Evolutionary conservation across 1,140 invertebrate species (phyloP).

Genomic region (Drosophila sechellia): DNA sequence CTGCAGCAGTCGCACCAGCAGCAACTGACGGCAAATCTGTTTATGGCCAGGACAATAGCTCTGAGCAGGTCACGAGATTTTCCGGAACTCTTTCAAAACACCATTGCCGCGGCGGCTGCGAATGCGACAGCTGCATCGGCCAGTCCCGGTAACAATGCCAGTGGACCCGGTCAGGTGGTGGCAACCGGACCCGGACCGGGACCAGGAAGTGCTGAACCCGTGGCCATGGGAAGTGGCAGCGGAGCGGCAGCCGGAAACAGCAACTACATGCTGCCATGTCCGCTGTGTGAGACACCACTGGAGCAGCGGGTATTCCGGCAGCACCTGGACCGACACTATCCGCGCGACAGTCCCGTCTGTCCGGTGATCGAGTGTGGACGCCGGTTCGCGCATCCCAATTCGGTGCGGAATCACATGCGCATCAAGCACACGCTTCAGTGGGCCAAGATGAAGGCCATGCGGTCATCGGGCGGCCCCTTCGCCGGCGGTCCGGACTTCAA

Average conservation of each 20-base stretch:
- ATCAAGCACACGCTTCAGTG: conserved; percentile 91
- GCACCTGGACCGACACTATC: conserved; percentile 92
- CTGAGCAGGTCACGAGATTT: conserved; percentile 73
- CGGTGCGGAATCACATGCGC: conserved; percentile 93
- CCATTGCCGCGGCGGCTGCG: conserved; percentile 70
- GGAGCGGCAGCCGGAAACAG: conserved; percentile 55
- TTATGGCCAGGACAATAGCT: conserved; percentile 79
- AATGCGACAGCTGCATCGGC: conserved; percentile 81
- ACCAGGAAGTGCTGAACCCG: conserved; percentile 23
- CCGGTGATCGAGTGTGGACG: conserved; percentile 90
- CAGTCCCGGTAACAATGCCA: conserved; percentile 59
- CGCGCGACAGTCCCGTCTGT: conserved; percentile 91
- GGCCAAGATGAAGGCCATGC: conserved; percentile 92
- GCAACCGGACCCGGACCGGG: conserved; percentile 28
- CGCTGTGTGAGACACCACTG: conserved; percentile 88
- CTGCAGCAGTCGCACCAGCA: conserved; percentile 84
- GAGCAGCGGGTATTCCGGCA: conserved; percentile 88
- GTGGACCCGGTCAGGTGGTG: conserved; percentile 32
- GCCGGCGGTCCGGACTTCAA: conserved; percentile 82
- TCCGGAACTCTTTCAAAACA: conserved; percentile 73
- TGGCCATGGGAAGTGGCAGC: conserved; percentile 41
- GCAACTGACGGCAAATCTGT: conserved; percentile 81
- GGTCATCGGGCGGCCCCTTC: conserved; percentile 88
- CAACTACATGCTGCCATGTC: conserved; percentile 87
- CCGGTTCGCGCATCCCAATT: conserved; percentile 92